phyloP scores from a whole-genome alignment of 2,888 invertebrate species.

The Antheraea assamensis region DNA sequence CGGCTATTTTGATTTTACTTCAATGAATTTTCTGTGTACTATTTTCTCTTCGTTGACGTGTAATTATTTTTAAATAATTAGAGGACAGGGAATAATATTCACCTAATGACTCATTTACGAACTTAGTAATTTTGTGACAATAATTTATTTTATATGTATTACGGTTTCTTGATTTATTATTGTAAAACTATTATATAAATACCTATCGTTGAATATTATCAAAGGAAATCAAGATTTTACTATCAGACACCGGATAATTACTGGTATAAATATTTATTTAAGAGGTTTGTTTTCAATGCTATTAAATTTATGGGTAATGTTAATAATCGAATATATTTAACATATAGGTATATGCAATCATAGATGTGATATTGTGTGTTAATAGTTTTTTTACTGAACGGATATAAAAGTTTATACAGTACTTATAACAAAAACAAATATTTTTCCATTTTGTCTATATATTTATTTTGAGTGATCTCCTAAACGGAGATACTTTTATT shows the following conservation, averaged over 20 bases:
- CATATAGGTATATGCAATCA: too few relatives aligned
- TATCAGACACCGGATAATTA: too few relatives aligned
- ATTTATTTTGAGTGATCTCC: too few relatives aligned
- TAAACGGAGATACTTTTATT: too few relatives aligned
- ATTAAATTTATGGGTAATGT: background rate
- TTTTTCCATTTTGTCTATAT: too few relatives aligned
- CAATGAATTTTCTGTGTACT: slow-evolving; percentile 10
- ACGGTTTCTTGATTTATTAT: background rate
- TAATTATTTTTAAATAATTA: slow-evolving; percentile 7
- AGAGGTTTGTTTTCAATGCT: background rate
- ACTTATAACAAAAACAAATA: too few relatives aligned
- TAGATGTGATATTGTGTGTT: too few relatives aligned
- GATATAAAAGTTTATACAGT: too few relatives aligned
- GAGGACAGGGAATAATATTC: background rate
- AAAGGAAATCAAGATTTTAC: too few relatives aligned
- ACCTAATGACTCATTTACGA: background rate
- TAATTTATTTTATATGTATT: background rate
- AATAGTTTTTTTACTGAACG: too few relatives aligned
- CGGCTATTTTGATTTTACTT: slow-evolving; percentile 7
- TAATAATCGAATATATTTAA: too few relatives aligned
- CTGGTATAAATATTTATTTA: too few relatives aligned
- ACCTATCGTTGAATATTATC: background rate
- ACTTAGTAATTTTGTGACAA: background rate
- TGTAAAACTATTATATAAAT: background rate
- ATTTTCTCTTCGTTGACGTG: background rate